Conservation (phyloP, 2,113 vertebrate species). For the Labeo rohita region DNA sequence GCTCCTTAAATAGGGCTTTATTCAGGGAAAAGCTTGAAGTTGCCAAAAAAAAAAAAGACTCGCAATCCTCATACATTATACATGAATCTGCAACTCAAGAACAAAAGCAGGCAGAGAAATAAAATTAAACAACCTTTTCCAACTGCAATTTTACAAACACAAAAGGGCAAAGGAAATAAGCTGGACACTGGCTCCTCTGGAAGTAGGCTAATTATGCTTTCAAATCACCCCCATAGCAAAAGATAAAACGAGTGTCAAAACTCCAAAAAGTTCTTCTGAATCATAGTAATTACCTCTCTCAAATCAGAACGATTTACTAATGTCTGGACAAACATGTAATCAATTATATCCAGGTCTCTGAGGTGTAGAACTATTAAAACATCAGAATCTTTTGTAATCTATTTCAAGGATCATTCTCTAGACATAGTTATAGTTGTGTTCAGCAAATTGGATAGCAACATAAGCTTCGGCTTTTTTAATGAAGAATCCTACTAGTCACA, state of each 20-base stretch:
- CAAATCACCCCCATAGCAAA: background rate
- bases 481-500: background rate
- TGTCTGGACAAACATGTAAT: slow-evolving; percentile 4
- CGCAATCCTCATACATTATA: slow-evolving; percentile 74
- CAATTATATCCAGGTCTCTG: background rate
- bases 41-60: slow-evolving; percentile 65
- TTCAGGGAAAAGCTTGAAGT: slow-evolving; percentile 63
- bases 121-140: slow-evolving; percentile 63
- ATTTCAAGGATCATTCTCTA: background rate
- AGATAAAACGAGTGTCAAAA: slow-evolving; percentile 14
- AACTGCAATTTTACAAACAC: slow-evolving; percentile 69
- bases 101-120: slow-evolving; percentile 67
- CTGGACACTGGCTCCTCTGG: slow-evolving; percentile 2
- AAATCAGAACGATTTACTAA: background rate
- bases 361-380: background rate
- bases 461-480: background rate
- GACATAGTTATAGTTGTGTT: background rate
- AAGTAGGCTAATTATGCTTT: background rate
- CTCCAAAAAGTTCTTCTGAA: background rate
- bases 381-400: background rate
- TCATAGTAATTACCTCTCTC: background rate
- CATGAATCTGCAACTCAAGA: slow-evolving; percentile 74
- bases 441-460: background rate
- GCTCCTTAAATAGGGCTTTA: slow-evolving; percentile 68
- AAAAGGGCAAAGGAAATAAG: slow-evolving; percentile 32